Evolutionary conservation across 1,140 invertebrate genomes (phyloP), one percentile per base, ranked within the genome.

Genomic region (Atta texana): DNA sequence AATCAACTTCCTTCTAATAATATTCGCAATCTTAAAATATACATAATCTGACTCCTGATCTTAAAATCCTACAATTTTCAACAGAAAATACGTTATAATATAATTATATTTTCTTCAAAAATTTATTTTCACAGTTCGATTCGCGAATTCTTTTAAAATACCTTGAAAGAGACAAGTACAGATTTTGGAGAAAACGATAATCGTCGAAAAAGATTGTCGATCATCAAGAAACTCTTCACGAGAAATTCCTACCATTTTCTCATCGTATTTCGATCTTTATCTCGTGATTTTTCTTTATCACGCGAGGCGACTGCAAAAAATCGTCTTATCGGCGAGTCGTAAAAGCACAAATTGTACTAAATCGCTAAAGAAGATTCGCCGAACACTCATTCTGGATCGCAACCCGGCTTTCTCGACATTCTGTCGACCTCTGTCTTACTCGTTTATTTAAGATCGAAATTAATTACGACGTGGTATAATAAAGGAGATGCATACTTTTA

Each of bases 401-500:
- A 78, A 82, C 21, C 68, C 14, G 68, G 31, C 57, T 55, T 77
- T 44, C 31, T 51, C 84, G 74, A 66, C 63, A 49, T 51, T 14
- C 31, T 31, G 51, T 59, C 51, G n/a, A 24, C 5, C 7, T 61
- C 21, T 14, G 21, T 28, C 31, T 24, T 39, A 28, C 31, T 14
- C 51, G 10, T 59, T 57, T 44, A 53, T 57, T 82, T 72, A 66
- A 66, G 68, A 64, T 87, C 66, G 34, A 18, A 87, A 87, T 87
- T 84, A 87, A 87, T 87, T 87, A 74, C 78, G 78, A 74, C 53
- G 77, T 51, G 39, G 57, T 69, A 39, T 87, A 71, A 87, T 87
- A 87, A 87, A 84, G 31, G 14, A 49, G 57, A 86, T 49, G 61
- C 75, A 66, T 59, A 69, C 64, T 80, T 86, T 80, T 69, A 80